Evolutionary conservation across 1,140 invertebrate genomes (phyloP), one percentile per base, ranked within the genome.

Genomic region (Drosophila mayri): DNA sequence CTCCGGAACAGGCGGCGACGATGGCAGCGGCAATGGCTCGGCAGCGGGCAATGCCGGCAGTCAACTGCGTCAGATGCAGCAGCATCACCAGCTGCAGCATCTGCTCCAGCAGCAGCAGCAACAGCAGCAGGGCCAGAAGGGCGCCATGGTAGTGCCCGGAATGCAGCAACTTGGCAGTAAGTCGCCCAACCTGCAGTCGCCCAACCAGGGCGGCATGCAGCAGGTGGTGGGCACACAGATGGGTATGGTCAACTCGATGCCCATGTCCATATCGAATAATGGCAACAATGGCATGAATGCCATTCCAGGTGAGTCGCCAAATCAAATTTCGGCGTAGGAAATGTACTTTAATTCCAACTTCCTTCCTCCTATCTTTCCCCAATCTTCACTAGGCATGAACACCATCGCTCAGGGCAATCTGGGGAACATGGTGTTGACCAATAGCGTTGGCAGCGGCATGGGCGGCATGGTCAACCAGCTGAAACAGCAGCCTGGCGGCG

Each of bases 151-250:
- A 55, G 94, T 95, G 71, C 96, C 96, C 85, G 95, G 95, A 22
- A 95, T 96, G 90, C 95, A 95, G 90, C 95, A 95, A 77, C 93
- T 97, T 90, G 96, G 96, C 70, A 97, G 94, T 92, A 97, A 97
- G 88, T 97, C 96, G 92, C 95, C 96, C 49, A 97, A 96, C 84
- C 93, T 97, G 92, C 96, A 97, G 92, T 97, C 96, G 46, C 96
- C 96, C 50, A 96, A 96, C 12, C 97, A 97, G 90, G 94, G 94
- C 46, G 95, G 93, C 82, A 92, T 95, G 85, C 83, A 82, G 85
- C 82, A 82, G 64, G 88, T 80, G 68, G 88, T 80, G 37, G 61
- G 80, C 40, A 58, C 77, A 12, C 95, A 94, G 79, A 94, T 95
- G 92, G 94, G 94, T 78, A 94, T 94, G 67, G 94, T 93, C 70